A percentile compares a stretch with the other conserved stretches of the same genome.
Evolutionary conservation across 1,140 invertebrate species (phyloP).

Genomic region (Drosophila bipectinata): DNA sequence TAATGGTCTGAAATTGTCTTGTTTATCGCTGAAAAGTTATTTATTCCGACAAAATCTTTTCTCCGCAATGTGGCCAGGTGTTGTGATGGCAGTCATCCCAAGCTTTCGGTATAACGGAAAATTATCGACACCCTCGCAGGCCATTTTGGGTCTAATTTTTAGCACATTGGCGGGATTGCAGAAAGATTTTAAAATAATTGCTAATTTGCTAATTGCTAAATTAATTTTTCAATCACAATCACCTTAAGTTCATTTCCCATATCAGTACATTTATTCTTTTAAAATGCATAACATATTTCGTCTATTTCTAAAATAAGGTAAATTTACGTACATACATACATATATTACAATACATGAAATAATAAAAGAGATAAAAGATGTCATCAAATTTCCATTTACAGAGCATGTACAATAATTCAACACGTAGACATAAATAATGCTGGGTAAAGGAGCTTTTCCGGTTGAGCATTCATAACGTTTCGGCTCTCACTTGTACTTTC

Average conservation of each 20-base stretch:
- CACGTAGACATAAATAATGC: constrained; percentile 51
- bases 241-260: not conserved
- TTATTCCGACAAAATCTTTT: constrained; percentile 39
- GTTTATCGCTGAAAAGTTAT: constrained; percentile 62
- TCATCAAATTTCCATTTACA: constrained; percentile 55
- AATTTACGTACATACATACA: constrained; percentile 56
- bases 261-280: constrained; percentile 70
- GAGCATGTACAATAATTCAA: constrained; percentile 73
- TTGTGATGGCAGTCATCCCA: not conserved
- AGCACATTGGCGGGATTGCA: not conserved
- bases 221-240: too few relatives aligned
- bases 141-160: not conserved
- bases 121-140: not conserved
- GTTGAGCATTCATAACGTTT: constrained; percentile 35
- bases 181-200: not conserved
- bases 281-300: constrained; percentile 78
- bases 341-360: constrained; percentile 39
- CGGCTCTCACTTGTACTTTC: constrained; percentile 24
- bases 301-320: constrained; percentile 64
- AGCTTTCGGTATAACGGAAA: not conserved
- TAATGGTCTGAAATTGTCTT: constrained; percentile 37
- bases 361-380: constrained; percentile 38
- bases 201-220: too few relatives aligned
- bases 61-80: constrained; percentile 24
- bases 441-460: constrained; percentile 26